These are phyloP conservation scores for Drosophila anceps DNA, from an alignment of 2,888 invertebrate genomes.

Conservation along the genomic window DNA sequence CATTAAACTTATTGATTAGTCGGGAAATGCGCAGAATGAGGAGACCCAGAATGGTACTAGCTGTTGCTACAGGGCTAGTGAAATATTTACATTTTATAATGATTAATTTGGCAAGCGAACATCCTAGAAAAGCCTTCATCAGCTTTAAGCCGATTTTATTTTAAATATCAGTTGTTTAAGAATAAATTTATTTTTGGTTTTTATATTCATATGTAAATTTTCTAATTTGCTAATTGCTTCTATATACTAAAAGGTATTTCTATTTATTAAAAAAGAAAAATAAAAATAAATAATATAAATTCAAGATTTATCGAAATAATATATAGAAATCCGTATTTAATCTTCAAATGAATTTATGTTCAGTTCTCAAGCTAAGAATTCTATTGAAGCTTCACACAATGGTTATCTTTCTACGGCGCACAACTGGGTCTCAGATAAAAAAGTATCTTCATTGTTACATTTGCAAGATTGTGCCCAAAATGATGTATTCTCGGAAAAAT, in stretches of 20 bases:
- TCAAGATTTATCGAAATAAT: no score
- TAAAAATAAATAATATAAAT: no score
- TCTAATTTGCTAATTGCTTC: no score
- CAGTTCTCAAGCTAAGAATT: not conserved
- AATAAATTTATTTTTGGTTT: not conserved
- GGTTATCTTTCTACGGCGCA: not conserved
- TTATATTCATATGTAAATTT: not conserved
- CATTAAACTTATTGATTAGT: conserved; percentile 61
- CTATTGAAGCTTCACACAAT: no score
- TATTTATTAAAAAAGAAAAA: not conserved
- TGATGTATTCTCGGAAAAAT: not conserved
- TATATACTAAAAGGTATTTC: not conserved
- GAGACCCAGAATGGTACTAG: not conserved
- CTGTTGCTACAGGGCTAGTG: not conserved
- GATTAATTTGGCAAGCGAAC: conserved; percentile 55
- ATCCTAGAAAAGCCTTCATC: not conserved
- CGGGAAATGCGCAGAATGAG: not conserved
- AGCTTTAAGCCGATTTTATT: conserved; percentile 5
- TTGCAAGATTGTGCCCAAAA: no score
- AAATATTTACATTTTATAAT: conserved; percentile 65
- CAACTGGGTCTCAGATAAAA: not conserved
- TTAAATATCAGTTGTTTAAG: not conserved
- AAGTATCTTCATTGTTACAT: no score
- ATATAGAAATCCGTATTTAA: not conserved
- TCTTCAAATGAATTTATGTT: not conserved